Evolutionary conservation across 2,888 invertebrate genomes (phyloP).

Genomic region (Ephialtes manifestator): DNA sequence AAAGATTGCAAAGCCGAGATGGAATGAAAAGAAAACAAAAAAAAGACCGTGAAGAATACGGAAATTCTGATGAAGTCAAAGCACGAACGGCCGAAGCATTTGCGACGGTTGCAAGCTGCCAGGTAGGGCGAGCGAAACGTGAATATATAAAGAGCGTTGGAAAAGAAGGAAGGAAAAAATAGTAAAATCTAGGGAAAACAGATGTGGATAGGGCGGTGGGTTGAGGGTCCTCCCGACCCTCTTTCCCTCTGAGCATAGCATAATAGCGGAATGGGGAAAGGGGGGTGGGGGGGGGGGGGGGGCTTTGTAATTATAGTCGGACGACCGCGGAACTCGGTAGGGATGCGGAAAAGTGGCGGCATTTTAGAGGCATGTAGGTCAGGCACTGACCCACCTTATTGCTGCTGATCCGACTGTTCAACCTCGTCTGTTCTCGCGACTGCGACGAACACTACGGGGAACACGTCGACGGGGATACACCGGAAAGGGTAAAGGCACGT

Average conservation of each 20-base stretch:
- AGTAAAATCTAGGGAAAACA: background rate
- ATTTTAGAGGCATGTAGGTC: constrained; percentile 76
- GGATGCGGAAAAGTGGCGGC: constrained; percentile 57
- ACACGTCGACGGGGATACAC: constrained; percentile 16
- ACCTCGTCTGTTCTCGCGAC: constrained; percentile 45
- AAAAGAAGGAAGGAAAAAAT: background rate
- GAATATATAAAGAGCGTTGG: background rate
- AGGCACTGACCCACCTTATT: constrained; percentile 75
- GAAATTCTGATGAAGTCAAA: background rate
- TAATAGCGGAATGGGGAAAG: constrained; percentile 5
- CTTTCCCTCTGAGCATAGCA: constrained; percentile 11
- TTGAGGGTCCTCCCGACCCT: background rate
- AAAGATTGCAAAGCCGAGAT: background rate
- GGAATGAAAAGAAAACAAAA: too few relatives aligned
- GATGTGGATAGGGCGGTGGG: background rate
- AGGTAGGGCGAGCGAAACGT: background rate
- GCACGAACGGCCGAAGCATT: constrained; percentile 1
- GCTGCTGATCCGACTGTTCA: constrained; percentile 71
- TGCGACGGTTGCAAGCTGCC: background rate
- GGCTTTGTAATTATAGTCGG: constrained; percentile 60
- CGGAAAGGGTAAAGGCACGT: constrained; percentile 31
- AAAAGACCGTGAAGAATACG: background rate
- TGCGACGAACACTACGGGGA: constrained; percentile 3
- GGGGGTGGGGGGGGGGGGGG: constrained; percentile 22
- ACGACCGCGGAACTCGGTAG: constrained; percentile 38